Evolutionary conservation across 2,113 vertebrate genomes (phyloP), one percentile per base, ranked within the genome.

Genomic region (Nettapus auritus): DNA sequence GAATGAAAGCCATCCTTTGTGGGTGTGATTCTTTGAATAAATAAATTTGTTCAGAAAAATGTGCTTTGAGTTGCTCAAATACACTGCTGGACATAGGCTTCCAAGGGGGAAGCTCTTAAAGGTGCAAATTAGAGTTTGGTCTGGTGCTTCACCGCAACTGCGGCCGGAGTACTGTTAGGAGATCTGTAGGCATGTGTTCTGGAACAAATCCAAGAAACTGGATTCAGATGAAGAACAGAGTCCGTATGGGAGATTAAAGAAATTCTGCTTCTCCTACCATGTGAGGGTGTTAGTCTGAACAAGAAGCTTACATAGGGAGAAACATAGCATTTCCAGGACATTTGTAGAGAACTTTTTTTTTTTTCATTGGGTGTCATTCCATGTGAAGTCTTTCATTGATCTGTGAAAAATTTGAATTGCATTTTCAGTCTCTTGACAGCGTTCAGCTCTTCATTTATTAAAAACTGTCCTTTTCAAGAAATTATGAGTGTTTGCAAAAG

Each of bases 91-190:
- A 90, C 88, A 78, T 40, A 46, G 95, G 29, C 94, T 86, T 90
- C 96, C 92, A 92, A 74, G 92, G 66, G 94, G 90, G 94, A 95
- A 38, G 60, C 80, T 92, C 96, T 94, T 95, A 88, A 92, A 96
- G 95, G 94, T 94, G 96, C 86, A 95, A 97, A 97, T 95, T 96
- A 33, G 88, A 95, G 94, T 93, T 88, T 74, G 67, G 36, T 82
- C 67, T 93, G 44, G 52, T 80, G 85, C 82, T 89, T 91, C 82
- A 85, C 5, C 73, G 79, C 63, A 8, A 93, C 91, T 90, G 82
- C 82, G 79, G 64, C 19, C 81, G 46, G 82, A 38, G 90, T 26
- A 66, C 82, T 5, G 3, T 77, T 44, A 59, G 64, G 93, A 96
- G 96, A 96, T 94, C 93, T 91, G 71, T 94, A 36, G 82, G 67